Base-by-base conservation (phyloP, 2,113 vertebrate genomes). In the Ageneiosus marmoratus region DNA sequence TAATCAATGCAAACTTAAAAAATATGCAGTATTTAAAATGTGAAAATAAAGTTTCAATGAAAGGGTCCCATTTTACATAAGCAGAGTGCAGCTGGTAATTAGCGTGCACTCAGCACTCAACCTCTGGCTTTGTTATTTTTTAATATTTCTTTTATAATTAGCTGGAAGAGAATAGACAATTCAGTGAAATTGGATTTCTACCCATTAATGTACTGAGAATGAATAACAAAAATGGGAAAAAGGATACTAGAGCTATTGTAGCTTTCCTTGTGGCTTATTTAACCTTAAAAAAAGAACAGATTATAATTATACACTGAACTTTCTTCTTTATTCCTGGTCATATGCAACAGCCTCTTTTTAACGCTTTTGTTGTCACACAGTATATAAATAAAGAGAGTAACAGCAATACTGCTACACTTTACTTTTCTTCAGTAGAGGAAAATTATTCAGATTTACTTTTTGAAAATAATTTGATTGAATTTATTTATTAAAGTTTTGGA, bases 61-160 rank as follows among this genome's bases (percentile, higher is more conserved):
- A 13, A 34, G 11, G 11, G 16, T 16, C 29, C 12, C 6, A 3
- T 37, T 65, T 34, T 34, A 6, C 7, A 20, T 65, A 65, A 18
- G 16, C 10, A 24, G 46, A 12, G 3, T 44, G 34, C 20, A 22
- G 34, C 5, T 5, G 10, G 11, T 51, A 65, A 50, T 63, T 22
- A 50, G 3, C 15, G 13, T 67, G 10, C 46, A n/a, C 10, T 50
- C 32, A 24, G 2, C 27, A 4, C 18, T 4, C 3, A 81, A 5
- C 37, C 44, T 37, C 32, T 34, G 22, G n/a, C n/a, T n/a, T n/a
- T n/a, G n/a, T n/a, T n/a, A n/a, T n/a, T n/a, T 27, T n/a, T 15
- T 44, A 22, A 41, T 46, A 72, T 72, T 72, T 48, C 69, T 72
- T 72, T 69, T 69, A 69, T 79, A 72, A 81, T 46, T 81, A 37